A percentile compares a stretch with the other conserved stretches of the same genome.
Conservation (phyloP, 1,140 invertebrate genomes). For the Platyscapa corneri region DNA sequence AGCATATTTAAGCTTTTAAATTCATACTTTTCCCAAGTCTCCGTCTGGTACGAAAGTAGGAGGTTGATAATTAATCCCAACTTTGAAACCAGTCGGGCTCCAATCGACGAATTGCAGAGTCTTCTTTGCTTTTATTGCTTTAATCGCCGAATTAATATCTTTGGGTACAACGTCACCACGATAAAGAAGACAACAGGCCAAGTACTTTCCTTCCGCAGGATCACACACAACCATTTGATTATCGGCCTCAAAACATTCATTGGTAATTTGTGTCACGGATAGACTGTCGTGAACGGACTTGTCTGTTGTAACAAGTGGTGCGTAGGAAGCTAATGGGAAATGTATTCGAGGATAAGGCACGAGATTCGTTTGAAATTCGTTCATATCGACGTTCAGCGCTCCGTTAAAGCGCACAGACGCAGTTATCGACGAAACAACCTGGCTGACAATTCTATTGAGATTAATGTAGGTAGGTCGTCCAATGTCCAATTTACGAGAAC, state of each 20-base stretch:
- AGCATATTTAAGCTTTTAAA: not conserved
- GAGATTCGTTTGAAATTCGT: slow-evolving; percentile 85
- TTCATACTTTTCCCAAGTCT: slow-evolving; percentile 57
- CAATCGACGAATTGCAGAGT: slow-evolving; percentile 82
- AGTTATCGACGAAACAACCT: slow-evolving; percentile 87
- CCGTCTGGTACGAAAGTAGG: slow-evolving; percentile 58
- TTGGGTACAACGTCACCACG: slow-evolving; percentile 76
- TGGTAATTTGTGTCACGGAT: slow-evolving; percentile 82
- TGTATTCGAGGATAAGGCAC: slow-evolving; percentile 83
- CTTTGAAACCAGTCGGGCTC: slow-evolving; percentile 84
- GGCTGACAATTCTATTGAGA: slow-evolving; percentile 80
- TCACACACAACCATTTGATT: slow-evolving; percentile 84
- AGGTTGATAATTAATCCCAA: slow-evolving; percentile 77
- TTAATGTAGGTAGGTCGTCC: slow-evolving; percentile 80
- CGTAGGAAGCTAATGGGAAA: slow-evolving; percentile 78
- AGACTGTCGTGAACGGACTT: slow-evolving; percentile 78
- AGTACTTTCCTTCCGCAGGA: slow-evolving; percentile 80
- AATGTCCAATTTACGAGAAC: slow-evolving; percentile 79
- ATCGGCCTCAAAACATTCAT: slow-evolving; percentile 79
- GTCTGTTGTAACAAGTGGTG: slow-evolving; percentile 59
- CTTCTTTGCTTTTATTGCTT: slow-evolving; percentile 57
- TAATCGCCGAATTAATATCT: slow-evolving; percentile 57
- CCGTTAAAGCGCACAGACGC: slow-evolving; percentile 81
- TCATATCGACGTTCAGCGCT: slow-evolving; percentile 79
- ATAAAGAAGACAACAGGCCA: slow-evolving; percentile 84